Percentiles rank a stretch among this genome's conserved stretches.
phyloP scores from a whole-genome alignment of 2,113 vertebrate species.

The Osmerus mordax region DNA sequence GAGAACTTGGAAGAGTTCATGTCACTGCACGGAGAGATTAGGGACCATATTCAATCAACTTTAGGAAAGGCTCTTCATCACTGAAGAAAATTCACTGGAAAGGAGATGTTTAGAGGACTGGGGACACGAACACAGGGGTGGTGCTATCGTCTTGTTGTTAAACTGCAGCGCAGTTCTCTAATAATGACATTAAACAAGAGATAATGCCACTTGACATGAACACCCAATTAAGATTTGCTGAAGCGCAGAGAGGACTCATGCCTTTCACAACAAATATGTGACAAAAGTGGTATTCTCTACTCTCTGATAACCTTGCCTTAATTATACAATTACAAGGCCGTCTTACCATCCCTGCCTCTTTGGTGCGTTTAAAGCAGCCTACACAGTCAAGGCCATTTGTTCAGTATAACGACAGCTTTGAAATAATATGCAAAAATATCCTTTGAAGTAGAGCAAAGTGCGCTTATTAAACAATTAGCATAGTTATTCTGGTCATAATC shows the following conservation, averaged over 20 bases:
- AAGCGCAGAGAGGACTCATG: constrained; percentile 20
- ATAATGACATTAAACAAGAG: constrained; percentile 23
- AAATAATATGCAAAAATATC: constrained; percentile 54
- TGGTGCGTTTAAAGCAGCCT: constrained; percentile 47
- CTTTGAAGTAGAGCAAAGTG: constrained; percentile 66
- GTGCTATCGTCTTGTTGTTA: background rate
- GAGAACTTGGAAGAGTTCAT: background rate
- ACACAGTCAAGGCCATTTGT: constrained; percentile 46
- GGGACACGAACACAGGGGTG: background rate
- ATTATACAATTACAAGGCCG: constrained; percentile 41
- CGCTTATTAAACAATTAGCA: constrained; percentile 68
- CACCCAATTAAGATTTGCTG: constrained; percentile 40
- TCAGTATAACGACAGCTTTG: constrained; percentile 57
- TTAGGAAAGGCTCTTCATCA: constrained; percentile 2
- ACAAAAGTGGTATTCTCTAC: constrained; percentile 23
- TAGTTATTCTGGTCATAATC: constrained; percentile 59
- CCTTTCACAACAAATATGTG: constrained; percentile 34
- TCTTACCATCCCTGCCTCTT: constrained; percentile 31
- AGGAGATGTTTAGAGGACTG: constrained; percentile 22
- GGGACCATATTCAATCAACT: constrained; percentile 15
- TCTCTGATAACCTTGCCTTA: constrained; percentile 57
- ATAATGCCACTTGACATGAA: constrained; percentile 31
- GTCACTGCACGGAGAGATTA: background rate
- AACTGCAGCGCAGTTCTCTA: background rate
- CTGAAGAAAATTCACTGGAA: constrained; percentile 20